Base-by-base conservation (phyloP, 2,797 vertebrate species). In the Sebastes nivosus region DNA sequence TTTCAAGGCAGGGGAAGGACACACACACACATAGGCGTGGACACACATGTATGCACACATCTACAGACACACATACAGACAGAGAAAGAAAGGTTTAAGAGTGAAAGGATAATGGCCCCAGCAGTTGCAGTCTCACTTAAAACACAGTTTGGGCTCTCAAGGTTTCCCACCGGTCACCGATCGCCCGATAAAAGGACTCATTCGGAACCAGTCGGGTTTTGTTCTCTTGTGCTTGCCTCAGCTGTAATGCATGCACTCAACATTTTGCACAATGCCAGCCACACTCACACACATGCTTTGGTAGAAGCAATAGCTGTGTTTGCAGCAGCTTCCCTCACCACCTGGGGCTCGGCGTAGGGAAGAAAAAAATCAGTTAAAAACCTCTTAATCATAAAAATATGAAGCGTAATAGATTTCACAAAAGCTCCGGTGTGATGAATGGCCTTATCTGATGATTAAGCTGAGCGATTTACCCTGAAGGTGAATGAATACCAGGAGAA, bases 61-160 rank as follows among this genome's bases (percentile, higher is more conserved):
- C 89, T 88, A 93, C 87, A 92, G 90, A 91, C 91, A 93, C 84
- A 90, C 87, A 88, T 82, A 91, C 83, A 93, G 87, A 86, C 72
- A 84, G 85, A 87, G 60, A 86, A 84, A 92, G 91, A 94, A 95
- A 93, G 95, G 92, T 94, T 94, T 92, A 95, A 90, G 94, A 95
- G 92, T 94, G 94, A 95, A 94, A 95, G 92, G 94, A 95, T 96
- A 96, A 96, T 96, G 94, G 94, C 92, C 91, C 78, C 88, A 92
- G 93, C 94, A 94, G 93, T 95, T 95, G 92, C 94, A 95, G 91
- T 94, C 94, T 95, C 94, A 94, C 92, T 95, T 95, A 94, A 95
- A 95, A 94, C 90, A 92, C 92, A 93, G 93, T 95, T 95, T 95
- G 93, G 93, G 80, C 88, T 94, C 92, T 95, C 88, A 88, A 93